Evolutionary conservation across 1,140 invertebrate species (phyloP), one percentile per base, ranked within the genome.

Genomic region (Glossosoma conforme): DNA sequence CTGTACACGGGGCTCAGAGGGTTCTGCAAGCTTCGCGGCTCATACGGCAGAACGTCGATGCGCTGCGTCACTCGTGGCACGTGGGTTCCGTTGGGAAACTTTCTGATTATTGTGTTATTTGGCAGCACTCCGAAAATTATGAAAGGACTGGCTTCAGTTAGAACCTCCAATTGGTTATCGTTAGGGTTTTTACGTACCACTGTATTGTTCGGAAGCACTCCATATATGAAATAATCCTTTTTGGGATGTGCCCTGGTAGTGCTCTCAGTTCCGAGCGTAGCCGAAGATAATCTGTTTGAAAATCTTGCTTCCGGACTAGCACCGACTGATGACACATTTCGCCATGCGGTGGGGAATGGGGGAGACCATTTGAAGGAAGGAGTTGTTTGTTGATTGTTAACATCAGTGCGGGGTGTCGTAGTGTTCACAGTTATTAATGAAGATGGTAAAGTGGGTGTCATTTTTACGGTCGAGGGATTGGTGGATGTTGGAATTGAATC

Each of bases 181-280:
- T 80, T 80, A 51, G 83, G 82, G 50, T 79, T 75, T 71, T 85
- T 86, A 64, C 82, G 77, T 60, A 86, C 79, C 60, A 86, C 82
- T 35, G 84, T 85, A 65, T 85, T 85, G 64, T 85, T 85, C 19
- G 82, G 80, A 58, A 84, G 77, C 58, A 86, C 82, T 59, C 82
- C 84, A 61, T 84, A 86, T 52, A 85, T 77, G 38, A 78, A 74
- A 65, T 82, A 86, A 70, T 85, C 83, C 62, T 78, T 77, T 61
- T 77, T 72, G 49, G 82, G 77, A 60, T 71, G 64, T 56, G 44
- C 56, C 42, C 67, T 41, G 13, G 55, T 65, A 14, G 70, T 66
- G 56, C 66, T 67, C 50, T 61, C 59, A 20, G 65, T 68, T 57
- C 67, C 64, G 54, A 64, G 60, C 41, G 68, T 65, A 10, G 67